Conservation (phyloP, 92 coral and sea anemone species). For the Siderastrea radians region DNA sequence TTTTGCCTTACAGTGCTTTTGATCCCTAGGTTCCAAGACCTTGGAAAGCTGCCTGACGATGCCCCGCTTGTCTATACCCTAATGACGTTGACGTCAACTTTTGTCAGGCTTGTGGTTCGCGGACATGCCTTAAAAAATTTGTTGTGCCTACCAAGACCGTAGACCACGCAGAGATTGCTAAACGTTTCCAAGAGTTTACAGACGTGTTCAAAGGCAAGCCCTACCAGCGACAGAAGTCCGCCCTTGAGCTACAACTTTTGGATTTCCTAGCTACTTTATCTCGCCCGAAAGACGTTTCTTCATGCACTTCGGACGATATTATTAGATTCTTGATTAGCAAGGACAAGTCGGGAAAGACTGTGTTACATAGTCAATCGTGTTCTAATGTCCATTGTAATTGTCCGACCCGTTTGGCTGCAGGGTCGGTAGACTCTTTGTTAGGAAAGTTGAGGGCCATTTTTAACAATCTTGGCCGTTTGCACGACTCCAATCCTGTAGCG, state of each 20-base stretch:
- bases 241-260: too few relatives aligned
- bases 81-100: constrained; percentile 59
- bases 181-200: constrained; percentile 11
- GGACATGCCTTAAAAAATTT: background rate
- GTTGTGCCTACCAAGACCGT: background rate
- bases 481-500: too few relatives aligned
- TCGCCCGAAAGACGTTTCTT: too few relatives aligned
- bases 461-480: too few relatives aligned
- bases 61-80: constrained; percentile 42
- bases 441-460: too few relatives aligned
- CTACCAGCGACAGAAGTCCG: too few relatives aligned
- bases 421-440: too few relatives aligned
- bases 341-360: constrained; percentile 49
- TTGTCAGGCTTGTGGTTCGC: constrained; percentile 31
- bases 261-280: too few relatives aligned
- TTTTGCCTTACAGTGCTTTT: constrained; percentile 4
- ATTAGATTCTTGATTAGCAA: constrained; percentile 48
- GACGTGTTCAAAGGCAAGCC: too few relatives aligned
- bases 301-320: constrained; percentile 61
- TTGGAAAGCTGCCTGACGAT: constrained; percentile 52
- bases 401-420: too few relatives aligned
- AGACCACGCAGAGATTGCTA: constrained; percentile 8
- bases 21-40: constrained; percentile 32
- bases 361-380: too few relatives aligned
- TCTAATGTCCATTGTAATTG: too few relatives aligned